These are phyloP conservation scores for Oncorhynchus tshawytscha DNA, from an alignment of 2,113 vertebrate species.

Conservation along the genomic window DNA sequence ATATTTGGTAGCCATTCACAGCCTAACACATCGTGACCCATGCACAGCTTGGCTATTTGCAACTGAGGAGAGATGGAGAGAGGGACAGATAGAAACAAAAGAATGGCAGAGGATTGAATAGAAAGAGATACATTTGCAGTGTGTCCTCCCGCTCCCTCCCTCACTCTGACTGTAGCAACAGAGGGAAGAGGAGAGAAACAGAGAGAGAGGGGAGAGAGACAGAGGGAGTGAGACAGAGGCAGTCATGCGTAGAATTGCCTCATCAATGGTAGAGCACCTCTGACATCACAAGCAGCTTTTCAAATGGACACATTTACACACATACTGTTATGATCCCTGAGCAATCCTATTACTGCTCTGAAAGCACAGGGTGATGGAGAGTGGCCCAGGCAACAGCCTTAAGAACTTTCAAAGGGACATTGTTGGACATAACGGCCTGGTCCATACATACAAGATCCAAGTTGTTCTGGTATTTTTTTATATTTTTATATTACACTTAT, in stretches of 20 bases:
- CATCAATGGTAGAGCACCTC: slow-evolving; percentile 37
- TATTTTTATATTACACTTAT: too few relatives aligned
- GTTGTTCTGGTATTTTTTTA: too few relatives aligned
- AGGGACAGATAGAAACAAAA: neutral
- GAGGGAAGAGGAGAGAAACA: neutral
- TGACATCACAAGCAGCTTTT: slow-evolving; percentile 28
- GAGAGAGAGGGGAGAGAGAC: slow-evolving; percentile 2
- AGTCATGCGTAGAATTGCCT: slow-evolving; percentile 39
- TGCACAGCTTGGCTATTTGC: neutral
- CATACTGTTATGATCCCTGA: slow-evolving; percentile 30
- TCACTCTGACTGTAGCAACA: slow-evolving; percentile 25
- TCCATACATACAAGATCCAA: neutral
- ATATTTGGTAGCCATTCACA: slow-evolving; percentile 27
- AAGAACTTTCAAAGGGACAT: neutral
- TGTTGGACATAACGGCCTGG: neutral
- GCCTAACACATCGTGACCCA: neutral
- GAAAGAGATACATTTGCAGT: neutral
- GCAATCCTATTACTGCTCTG: slow-evolving; percentile 20
- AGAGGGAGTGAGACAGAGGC: slow-evolving; percentile 22
- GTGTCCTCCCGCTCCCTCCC: slow-evolving; percentile 13
- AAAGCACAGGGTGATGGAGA: neutral
- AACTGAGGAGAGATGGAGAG: neutral
- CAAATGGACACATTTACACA: slow-evolving; percentile 37
- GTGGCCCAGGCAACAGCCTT: neutral
- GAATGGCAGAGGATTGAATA: neutral